Evolutionary conservation across 1,140 invertebrate genomes (phyloP).

Genomic region (Diorhabda sublineata): DNA sequence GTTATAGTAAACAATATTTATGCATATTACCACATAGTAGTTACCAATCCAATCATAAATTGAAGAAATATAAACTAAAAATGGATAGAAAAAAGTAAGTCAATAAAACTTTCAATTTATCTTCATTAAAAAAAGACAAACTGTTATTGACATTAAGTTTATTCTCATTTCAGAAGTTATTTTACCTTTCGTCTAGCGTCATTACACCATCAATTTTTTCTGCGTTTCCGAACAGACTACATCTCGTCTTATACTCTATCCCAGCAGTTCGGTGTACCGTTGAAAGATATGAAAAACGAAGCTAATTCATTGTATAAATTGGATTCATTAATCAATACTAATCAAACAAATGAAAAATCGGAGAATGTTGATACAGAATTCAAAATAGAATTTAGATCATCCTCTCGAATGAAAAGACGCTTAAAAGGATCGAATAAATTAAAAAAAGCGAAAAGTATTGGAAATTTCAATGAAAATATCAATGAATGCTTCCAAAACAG

Average conservation of each 20-base stretch:
- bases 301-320: slow-evolving; percentile 45
- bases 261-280: slow-evolving; percentile 55
- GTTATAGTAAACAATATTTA: slow-evolving; percentile 67
- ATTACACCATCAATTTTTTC: slow-evolving; percentile 70
- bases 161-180: slow-evolving; percentile 56
- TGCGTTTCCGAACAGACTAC: slow-evolving; percentile 65
- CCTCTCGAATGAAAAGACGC: slow-evolving; percentile 22
- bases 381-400: slow-evolving; percentile 37
- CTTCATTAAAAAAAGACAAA: too few species aligned
- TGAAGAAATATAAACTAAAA: slow-evolving; percentile 67
- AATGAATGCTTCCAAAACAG: slow-evolving; percentile 62
- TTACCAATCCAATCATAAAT: slow-evolving; percentile 55
- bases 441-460: slow-evolving; percentile 28
- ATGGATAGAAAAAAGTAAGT: slow-evolving; percentile 69
- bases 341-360: slow-evolving; percentile 26
- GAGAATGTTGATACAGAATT: slow-evolving; percentile 42
- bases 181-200: slow-evolving; percentile 71
- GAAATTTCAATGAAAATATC: slow-evolving; percentile 33
- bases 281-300: slow-evolving; percentile 48
- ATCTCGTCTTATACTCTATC: slow-evolving; percentile 64
- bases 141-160: too few species aligned
- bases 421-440: background rate
- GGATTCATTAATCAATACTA: slow-evolving; percentile 36
- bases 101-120: too few species aligned
- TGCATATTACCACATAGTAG: slow-evolving; percentile 59